phyloP scores from a whole-genome alignment of 2,888 invertebrate species.

The Trichogramma dendrolimi region DNA sequence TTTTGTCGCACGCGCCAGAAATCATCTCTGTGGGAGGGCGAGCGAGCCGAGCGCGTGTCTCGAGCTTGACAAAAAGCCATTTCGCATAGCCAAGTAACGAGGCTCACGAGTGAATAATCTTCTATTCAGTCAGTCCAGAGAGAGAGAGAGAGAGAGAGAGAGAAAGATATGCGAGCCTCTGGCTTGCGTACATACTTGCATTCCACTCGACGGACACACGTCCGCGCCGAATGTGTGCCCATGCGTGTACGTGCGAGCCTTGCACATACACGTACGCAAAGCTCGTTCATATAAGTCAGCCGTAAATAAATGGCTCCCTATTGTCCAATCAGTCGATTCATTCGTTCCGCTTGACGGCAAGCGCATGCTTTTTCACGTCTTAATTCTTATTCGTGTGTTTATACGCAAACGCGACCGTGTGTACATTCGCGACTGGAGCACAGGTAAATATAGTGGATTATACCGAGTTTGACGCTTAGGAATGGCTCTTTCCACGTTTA shows the following conservation, averaged over 20 bases:
- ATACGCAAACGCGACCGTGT: too few relatives aligned
- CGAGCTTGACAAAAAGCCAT: background rate
- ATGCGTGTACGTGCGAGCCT: too few relatives aligned
- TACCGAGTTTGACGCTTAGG: too few relatives aligned
- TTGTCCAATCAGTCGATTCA: conserved; percentile 29
- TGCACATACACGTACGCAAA: too few relatives aligned
- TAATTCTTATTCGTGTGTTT: too few relatives aligned
- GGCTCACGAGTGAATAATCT: conserved; percentile 30
- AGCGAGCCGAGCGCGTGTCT: conserved; percentile 17
- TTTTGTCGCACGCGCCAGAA: conserved; percentile 13
- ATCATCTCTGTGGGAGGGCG: conserved; percentile 27
- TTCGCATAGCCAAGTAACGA: too few relatives aligned
- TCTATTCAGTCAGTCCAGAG: conserved; percentile 33
- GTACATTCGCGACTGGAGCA: too few relatives aligned
- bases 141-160: too few relatives aligned
- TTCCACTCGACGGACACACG: conserved; percentile 36
- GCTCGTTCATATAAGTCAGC: conserved; percentile 14
- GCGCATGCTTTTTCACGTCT: too few relatives aligned
- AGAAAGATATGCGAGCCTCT: conserved; percentile 39
- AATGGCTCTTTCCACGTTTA: too few relatives aligned
- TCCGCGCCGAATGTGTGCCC: conserved; percentile 12
- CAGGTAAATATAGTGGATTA: too few relatives aligned
- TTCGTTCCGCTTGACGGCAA: background rate
- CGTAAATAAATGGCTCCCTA: conserved; percentile 37
- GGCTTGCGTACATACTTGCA: conserved; percentile 42